phyloP scores from a whole-genome alignment of 2,797 vertebrate species.

The Kryptolebias ocellatus region DNA sequence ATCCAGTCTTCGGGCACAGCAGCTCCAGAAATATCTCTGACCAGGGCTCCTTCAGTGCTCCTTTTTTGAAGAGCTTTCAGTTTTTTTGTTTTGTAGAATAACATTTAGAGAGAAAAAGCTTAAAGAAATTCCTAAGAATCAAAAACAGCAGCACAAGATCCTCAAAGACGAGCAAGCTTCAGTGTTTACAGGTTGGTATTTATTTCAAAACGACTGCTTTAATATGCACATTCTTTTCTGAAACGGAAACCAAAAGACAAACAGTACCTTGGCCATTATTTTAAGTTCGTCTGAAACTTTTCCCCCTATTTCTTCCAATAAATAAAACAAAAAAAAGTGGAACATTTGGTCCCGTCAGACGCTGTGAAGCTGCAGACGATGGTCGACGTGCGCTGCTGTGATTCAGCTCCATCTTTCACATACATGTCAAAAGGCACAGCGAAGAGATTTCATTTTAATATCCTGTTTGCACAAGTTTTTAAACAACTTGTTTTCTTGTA shows the following conservation, averaged over 20 bases:
- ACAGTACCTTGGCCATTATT: constrained; percentile 18
- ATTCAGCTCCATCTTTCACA: constrained; percentile 35
- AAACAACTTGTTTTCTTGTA: constrained; percentile 18
- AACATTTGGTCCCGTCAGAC: constrained; percentile 69
- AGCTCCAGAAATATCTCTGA: neutral
- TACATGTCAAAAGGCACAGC: constrained; percentile 54
- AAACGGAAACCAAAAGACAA: constrained; percentile 41
- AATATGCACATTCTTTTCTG: constrained; percentile 31
- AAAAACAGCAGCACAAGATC: neutral
- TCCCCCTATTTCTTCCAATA: constrained; percentile 50
- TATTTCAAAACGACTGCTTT: constrained; percentile 60
- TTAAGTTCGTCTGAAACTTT: constrained; percentile 25
- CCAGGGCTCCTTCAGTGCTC: no score
- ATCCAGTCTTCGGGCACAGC: neutral
- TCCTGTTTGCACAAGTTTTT: neutral
- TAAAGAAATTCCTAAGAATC: neutral
- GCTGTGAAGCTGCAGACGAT: constrained; percentile 16
- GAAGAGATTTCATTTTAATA: constrained; percentile 13
- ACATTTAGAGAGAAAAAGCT: neutral
- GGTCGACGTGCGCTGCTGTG: neutral
- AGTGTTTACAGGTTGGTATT: constrained; percentile 41
- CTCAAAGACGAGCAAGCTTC: neutral
- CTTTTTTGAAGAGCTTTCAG: no score
- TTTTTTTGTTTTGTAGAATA: no score
- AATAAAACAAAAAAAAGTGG: constrained; percentile 22